phyloP scores from a whole-genome alignment of 2,113 vertebrate species.

The Jacana jacana region DNA sequence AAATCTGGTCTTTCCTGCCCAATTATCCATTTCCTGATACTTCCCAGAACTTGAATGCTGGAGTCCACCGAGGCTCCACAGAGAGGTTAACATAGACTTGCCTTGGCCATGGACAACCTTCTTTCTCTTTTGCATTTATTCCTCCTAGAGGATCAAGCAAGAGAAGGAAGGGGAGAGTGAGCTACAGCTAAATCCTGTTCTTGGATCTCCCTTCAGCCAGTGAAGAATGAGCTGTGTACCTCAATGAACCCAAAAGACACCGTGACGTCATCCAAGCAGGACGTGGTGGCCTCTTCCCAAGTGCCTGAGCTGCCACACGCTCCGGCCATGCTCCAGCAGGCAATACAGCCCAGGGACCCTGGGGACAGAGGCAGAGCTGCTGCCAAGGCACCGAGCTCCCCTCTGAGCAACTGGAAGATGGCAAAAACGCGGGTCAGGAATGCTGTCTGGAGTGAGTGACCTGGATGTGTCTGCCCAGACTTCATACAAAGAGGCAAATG shows the following conservation, averaged over 20 bases:
- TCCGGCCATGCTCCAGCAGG: conserved; percentile 1
- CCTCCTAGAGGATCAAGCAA: neutral
- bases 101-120: neutral
- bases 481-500: neutral
- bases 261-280: neutral
- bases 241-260: conserved; percentile 14
- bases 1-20: neutral
- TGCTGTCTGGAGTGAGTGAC: conserved; percentile 37
- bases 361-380: neutral
- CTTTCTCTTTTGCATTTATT: neutral
- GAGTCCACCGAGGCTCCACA: neutral
- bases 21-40: neutral
- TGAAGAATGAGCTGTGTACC: neutral
- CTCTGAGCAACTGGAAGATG: neutral
- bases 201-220: neutral
- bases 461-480: conserved; percentile 44
- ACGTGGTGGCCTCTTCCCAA: conserved; percentile 33
- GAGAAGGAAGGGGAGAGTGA: neutral
- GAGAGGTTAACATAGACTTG: neutral
- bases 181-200: neutral
- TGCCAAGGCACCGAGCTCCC: conserved; percentile 18
- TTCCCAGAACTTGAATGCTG: neutral
- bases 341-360: neutral
- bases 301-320: conserved; percentile 12
- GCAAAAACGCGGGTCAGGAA: neutral